A percentile compares a stretch with the other conserved stretches of the same genome.
Conservation (phyloP, 2,888 invertebrate genomes). For the Limnephilus marmoratus region DNA sequence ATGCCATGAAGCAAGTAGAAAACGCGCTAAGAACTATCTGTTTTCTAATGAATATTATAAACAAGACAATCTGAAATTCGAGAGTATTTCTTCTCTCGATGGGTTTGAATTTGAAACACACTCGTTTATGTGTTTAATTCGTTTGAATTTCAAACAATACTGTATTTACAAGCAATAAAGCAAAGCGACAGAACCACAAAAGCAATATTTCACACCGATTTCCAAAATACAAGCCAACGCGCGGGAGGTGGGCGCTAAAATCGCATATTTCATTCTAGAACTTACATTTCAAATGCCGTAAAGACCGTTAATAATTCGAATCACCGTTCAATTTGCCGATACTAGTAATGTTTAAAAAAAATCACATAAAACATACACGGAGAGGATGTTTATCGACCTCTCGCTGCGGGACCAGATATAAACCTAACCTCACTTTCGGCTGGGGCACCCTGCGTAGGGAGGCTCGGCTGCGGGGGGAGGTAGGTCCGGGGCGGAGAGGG, state of each 20-base stretch:
- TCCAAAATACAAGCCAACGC: constrained; percentile 36
- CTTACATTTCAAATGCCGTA: constrained; percentile 47
- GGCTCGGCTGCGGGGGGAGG: constrained; percentile 60
- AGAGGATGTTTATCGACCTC: constrained; percentile 63
- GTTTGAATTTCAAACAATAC: constrained; percentile 5
- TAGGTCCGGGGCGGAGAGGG: constrained; percentile 27
- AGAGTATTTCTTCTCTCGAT: background rate
- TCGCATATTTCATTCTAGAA: constrained; percentile 53
- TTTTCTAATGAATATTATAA: background rate
- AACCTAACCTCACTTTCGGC: constrained; percentile 64
- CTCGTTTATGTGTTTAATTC: background rate
- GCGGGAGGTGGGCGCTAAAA: constrained; percentile 23
- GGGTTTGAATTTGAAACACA: background rate
- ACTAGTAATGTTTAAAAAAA: constrained; percentile 18
- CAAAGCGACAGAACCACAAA: constrained; percentile 44
- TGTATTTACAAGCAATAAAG: constrained; percentile 48
- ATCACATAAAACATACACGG: constrained; percentile 52
- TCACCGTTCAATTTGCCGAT: constrained; percentile 38
- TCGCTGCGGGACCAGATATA: constrained; percentile 64
- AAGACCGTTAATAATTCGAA: constrained; percentile 44
- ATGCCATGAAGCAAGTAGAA: constrained; percentile 9
- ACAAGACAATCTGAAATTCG: background rate
- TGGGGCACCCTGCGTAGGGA: constrained; percentile 50
- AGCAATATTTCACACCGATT: constrained; percentile 53
- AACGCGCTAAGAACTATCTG: background rate